These are phyloP conservation scores for Trachelipus rathkii DNA, from an alignment of 1,140 invertebrate genomes.

Conservation along the genomic window DNA sequence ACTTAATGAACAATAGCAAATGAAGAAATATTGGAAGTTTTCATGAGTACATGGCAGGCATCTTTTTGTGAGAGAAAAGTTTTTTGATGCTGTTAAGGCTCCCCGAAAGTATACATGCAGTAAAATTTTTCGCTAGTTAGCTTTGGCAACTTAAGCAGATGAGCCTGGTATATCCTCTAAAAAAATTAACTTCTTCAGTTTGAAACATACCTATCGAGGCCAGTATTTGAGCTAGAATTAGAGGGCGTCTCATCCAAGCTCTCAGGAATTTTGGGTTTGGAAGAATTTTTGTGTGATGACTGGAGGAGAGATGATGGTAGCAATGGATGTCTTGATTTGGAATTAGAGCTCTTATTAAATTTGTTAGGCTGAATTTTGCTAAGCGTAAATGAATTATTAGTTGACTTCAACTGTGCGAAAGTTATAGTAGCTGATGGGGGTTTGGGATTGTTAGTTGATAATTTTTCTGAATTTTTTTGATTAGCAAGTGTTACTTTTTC, in stretches of 20 bases:
- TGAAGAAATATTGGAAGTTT: too few relatives aligned
- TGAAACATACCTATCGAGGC: constrained; percentile 6
- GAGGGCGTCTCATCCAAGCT: neutral
- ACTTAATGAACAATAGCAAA: too few relatives aligned
- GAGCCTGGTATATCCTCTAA: constrained; percentile 1
- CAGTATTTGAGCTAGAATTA: neutral
- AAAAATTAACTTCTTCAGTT: neutral
- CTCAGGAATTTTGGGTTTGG: neutral
- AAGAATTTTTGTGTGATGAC: neutral
- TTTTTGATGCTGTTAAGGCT: neutral
- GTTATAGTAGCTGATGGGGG: neutral
- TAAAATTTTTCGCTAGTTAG: neutral
- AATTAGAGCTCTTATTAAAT: too few relatives aligned
- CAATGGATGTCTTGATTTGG: neutral
- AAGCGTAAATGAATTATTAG: too few relatives aligned
- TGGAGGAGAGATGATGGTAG: neutral
- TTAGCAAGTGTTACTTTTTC: too few relatives aligned
- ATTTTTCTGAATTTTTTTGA: too few relatives aligned
- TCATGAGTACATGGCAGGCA: neutral
- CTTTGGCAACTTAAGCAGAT: neutral
- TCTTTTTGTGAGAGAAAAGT: neutral
- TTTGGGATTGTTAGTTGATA: neutral
- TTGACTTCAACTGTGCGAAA: neutral
- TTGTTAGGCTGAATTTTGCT: too few relatives aligned
- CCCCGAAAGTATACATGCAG: constrained; percentile 3